Evolutionary conservation across 2,888 invertebrate species (phyloP), one percentile per base, ranked within the genome.

Genomic region (Nymphalis polychloros): DNA sequence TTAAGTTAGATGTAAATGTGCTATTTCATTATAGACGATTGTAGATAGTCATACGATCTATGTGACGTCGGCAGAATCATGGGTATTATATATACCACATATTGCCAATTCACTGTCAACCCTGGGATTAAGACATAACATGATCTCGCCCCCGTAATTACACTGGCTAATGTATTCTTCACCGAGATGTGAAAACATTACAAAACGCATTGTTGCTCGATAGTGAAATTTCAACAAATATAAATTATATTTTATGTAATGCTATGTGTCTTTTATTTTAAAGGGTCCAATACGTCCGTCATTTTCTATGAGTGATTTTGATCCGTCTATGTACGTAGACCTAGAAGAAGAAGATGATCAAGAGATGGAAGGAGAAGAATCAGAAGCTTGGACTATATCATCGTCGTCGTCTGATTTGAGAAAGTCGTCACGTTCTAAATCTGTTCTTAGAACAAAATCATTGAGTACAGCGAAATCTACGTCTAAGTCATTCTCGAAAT

Each of bases 351-450:
- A 71, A 48, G 81, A 80, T n/a, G 75, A 73, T 41, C 10, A 27
- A 41, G 41, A 57, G 5, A 13, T 13, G 1, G 59, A 60, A 19
- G 81, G 77, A 20, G 86, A 84, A 23, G 77, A 82, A 63, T 84
- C 85, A 0, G 83, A 82, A 0, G 65, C 72, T 49, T 88, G 86
- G 87, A 85, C 80, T 20, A 74, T 71, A 1, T 79, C 81, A 0
- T 79, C 87, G 4, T 70, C 76, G 1, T 68, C 69, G 2, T 75
- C 75, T 31, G 77, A 77, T 1, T 53, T 77, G 0, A 80, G 72
- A 67, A 79, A 75, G 72, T 35, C 72, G 2, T 79, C 82, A 1
- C 81, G 78, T 20, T 79, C 81, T 0, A 75, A 77, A 69, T 78
- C 81, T 8, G 63, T 75, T 27, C 41, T 65, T 1, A 77, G 71